Conservation (phyloP, 2,113 vertebrate species). For the Sus scrofa region DNA sequence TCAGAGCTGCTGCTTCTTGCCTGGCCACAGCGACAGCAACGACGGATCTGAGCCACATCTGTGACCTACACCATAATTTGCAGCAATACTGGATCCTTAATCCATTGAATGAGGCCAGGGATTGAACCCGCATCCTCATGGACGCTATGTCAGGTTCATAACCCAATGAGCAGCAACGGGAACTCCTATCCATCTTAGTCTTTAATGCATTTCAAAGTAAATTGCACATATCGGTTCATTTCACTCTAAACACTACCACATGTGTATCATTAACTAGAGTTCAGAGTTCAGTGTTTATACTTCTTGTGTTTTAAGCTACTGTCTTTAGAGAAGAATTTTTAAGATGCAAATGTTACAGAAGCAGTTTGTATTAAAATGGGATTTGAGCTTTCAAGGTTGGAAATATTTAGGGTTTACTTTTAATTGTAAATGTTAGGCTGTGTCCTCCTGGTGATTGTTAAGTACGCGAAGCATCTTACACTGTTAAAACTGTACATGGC, state of each 20-base stretch:
- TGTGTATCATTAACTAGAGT: conserved; percentile 27
- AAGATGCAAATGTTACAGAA: not conserved
- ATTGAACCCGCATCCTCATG: too few relatives aligned
- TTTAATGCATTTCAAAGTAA: conserved; percentile 52
- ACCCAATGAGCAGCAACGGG: too few relatives aligned
- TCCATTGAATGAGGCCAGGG: too few relatives aligned
- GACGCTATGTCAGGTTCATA: too few relatives aligned
- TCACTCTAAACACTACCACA: not conserved
- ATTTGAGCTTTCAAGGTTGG: conserved; percentile 1
- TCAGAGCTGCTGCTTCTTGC: too few relatives aligned
- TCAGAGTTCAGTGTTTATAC: conserved; percentile 18
- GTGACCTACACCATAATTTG: too few relatives aligned
- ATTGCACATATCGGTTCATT: not conserved
- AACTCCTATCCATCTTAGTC: not conserved
- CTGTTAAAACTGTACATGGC: not conserved
- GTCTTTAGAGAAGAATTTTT: conserved; percentile 33
- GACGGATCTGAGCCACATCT: too few relatives aligned
- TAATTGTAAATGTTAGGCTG: not conserved
- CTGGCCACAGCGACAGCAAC: too few relatives aligned
- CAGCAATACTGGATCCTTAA: too few relatives aligned
- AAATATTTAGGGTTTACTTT: conserved; percentile 37
- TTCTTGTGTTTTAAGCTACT: conserved; percentile 44
- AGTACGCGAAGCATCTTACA: not conserved
- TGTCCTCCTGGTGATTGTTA: not conserved
- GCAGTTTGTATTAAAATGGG: conserved; percentile 29